These are phyloP conservation scores for Andrena flavipes DNA, from an alignment of 2,888 invertebrate genomes.

Conservation along the genomic window DNA sequence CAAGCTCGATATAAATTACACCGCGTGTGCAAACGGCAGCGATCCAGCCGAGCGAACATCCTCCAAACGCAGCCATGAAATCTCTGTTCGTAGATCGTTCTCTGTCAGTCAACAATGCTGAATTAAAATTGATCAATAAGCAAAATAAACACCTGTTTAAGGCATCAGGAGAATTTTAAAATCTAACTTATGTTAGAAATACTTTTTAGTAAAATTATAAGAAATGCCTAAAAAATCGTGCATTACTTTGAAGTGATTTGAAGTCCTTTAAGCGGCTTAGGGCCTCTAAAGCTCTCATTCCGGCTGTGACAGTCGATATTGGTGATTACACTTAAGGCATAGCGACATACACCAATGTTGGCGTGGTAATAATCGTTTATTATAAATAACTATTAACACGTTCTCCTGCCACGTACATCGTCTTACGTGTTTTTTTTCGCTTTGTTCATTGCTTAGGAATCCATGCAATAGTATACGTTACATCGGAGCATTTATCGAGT, in stretches of 20 bases:
- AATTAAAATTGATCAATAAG: too few relatives aligned
- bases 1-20: slow-evolving; percentile 28
- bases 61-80: too few relatives aligned
- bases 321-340: background rate
- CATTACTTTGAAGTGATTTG: too few relatives aligned
- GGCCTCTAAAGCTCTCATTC: background rate
- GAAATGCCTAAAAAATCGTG: too few relatives aligned
- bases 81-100: too few relatives aligned
- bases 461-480: slow-evolving; percentile 71
- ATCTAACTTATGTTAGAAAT: too few relatives aligned
- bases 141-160: too few relatives aligned
- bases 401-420: slow-evolving; percentile 76
- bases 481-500: slow-evolving; percentile 68
- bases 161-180: too few relatives aligned
- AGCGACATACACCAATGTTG: slow-evolving; percentile 3
- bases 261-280: too few relatives aligned
- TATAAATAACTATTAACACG: slow-evolving; percentile 82
- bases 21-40: background rate
- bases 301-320: too few relatives aligned
- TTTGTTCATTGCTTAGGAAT: slow-evolving; percentile 68
- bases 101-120: too few relatives aligned
- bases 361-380: slow-evolving; percentile 81
- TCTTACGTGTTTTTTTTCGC: slow-evolving; percentile 62
- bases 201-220: too few relatives aligned
- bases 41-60: background rate